These are phyloP conservation scores for Ornithoptera alexandrae DNA, from an alignment of 2,888 invertebrate genomes.

Conservation along the genomic window DNA sequence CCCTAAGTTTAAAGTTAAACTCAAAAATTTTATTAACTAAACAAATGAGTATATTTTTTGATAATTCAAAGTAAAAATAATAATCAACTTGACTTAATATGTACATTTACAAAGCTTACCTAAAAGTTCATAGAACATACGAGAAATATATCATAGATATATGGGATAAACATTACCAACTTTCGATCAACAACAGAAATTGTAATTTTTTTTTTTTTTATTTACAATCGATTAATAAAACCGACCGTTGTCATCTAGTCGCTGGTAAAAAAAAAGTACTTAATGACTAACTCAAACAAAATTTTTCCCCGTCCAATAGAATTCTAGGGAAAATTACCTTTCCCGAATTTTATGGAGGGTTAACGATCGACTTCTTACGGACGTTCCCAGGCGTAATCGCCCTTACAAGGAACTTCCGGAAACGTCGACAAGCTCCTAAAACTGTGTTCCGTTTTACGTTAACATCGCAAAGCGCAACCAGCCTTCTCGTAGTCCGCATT, in stretches of 20 bases:
- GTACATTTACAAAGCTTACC: constrained; percentile 61
- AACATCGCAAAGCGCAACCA: constrained; percentile 59
- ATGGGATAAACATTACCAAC: constrained; percentile 93
- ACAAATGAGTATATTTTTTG: constrained; percentile 22
- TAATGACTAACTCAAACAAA: constrained; percentile 58
- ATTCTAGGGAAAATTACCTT: constrained; percentile 80
- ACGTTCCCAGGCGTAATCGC: constrained; percentile 43
- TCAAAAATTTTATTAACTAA: neutral
- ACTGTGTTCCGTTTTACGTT: constrained; percentile 62
- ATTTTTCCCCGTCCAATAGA: constrained; percentile 63
- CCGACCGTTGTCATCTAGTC: constrained; percentile 53
- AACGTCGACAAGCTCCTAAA: constrained; percentile 49
- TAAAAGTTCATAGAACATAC: constrained; percentile 97
- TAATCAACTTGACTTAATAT: constrained; percentile 41
- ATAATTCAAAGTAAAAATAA: constrained; percentile 31
- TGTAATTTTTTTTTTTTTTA: constrained; percentile 29
- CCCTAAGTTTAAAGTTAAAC: constrained; percentile 7
- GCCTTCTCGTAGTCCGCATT: constrained; percentile 66
- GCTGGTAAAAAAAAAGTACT: constrained; percentile 68
- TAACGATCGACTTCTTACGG: constrained; percentile 54
- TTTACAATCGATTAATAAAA: constrained; percentile 35
- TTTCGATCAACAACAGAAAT: constrained; percentile 60
- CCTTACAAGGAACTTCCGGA: constrained; percentile 41
- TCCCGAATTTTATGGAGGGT: constrained; percentile 76
- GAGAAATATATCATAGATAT: constrained; percentile 98